Conservation (phyloP, 2,888 invertebrate genomes). For the Spilarctia lutea region DNA sequence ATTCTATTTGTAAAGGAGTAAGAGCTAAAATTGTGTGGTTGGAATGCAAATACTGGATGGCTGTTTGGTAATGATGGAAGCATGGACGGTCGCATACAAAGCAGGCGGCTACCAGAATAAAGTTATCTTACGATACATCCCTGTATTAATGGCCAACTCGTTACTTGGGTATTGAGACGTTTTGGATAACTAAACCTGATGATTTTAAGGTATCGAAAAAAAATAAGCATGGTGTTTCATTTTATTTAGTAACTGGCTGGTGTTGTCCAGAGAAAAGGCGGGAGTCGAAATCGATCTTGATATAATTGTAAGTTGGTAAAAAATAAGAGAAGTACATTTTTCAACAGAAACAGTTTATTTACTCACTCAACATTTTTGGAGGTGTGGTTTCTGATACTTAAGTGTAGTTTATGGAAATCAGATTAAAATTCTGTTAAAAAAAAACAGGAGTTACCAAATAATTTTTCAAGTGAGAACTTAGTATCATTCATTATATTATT, state of each 20-base stretch:
- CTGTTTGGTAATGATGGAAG: conserved; percentile 81
- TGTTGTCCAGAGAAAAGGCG: conserved; percentile 27
- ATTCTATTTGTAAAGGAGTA: conserved; percentile 53
- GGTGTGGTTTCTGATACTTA: conserved; percentile 3
- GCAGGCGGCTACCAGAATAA: conserved; percentile 86
- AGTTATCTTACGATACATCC: conserved; percentile 86
- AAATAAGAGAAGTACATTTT: conserved; percentile 1
- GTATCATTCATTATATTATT: not conserved
- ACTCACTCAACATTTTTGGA: conserved; percentile 7
- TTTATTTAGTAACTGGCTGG: conserved; percentile 41
- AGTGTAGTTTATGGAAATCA: conserved; percentile 1
- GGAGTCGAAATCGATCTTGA: conserved; percentile 27
- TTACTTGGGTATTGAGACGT: conserved; percentile 86
- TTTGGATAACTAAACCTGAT: conserved; percentile 73
- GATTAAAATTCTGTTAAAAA: conserved; percentile 1
- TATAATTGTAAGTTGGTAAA: conserved; percentile 19
- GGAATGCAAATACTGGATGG: conserved; percentile 55
- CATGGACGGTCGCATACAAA: conserved; percentile 85
- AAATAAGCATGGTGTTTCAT: conserved; percentile 55
- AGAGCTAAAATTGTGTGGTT: conserved; percentile 52
- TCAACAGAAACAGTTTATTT: conserved; percentile 7
- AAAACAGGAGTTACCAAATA: too few relatives aligned
- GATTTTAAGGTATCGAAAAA: conserved; percentile 72
- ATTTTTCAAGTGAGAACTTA: not conserved
- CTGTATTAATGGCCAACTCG: conserved; percentile 85